Conservation (phyloP, 2,113 vertebrate species). For the Hymenochirus boettgeri region DNA sequence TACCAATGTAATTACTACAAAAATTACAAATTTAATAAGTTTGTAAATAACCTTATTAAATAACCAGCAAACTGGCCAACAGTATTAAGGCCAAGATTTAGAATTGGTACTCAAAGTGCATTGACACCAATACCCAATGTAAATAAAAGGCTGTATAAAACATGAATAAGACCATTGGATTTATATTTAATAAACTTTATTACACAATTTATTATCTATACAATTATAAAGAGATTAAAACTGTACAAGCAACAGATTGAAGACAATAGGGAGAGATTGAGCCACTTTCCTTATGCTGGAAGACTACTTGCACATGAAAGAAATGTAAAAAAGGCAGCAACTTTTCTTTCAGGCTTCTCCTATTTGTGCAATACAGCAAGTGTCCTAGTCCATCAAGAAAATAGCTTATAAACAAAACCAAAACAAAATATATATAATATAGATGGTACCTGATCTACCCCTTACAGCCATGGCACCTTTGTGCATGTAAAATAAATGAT, state of each 20-base stretch:
- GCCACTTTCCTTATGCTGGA: conserved; percentile 28
- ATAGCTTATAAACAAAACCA: conserved; percentile 5
- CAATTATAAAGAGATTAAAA: conserved; percentile 76
- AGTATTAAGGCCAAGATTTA: too few relatives aligned
- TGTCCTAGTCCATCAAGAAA: conserved; percentile 34
- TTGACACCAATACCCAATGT: too few relatives aligned
- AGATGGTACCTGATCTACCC: conserved; percentile 41
- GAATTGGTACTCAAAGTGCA: too few relatives aligned
- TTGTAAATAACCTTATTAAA: too few relatives aligned
- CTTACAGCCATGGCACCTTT: conserved; percentile 64
- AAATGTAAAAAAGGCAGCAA: conserved; percentile 9
- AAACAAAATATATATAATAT: too few relatives aligned
- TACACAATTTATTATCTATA: conserved; percentile 83
- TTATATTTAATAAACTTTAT: conserved; percentile 79
- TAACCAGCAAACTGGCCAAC: too few relatives aligned
- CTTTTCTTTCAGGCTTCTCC: conserved; percentile 42
- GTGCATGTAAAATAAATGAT: conserved; percentile 65
- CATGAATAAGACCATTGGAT: neutral
- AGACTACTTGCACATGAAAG: conserved; percentile 29
- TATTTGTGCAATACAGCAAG: conserved; percentile 37
- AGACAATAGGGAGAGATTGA: conserved; percentile 19
- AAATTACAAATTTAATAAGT: too few relatives aligned
- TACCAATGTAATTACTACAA: too few relatives aligned
- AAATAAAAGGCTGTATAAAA: too few relatives aligned
- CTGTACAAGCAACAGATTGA: conserved; percentile 60